Percentiles rank a stretch among this genome's conserved stretches.
phyloP scores from a whole-genome alignment of 2,797 vertebrate genomes.

The Lates japonicus region DNA sequence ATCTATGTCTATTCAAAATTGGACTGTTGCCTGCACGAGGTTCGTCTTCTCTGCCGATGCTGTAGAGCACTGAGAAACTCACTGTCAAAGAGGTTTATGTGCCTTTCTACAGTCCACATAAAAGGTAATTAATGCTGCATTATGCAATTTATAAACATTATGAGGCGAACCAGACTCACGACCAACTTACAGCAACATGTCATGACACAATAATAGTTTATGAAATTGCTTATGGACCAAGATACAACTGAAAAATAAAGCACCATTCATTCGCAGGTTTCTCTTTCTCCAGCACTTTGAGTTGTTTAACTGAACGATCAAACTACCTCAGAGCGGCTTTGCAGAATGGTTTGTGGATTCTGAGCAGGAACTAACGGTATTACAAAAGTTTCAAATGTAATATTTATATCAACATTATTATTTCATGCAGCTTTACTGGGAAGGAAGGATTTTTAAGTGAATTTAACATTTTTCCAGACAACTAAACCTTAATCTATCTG shows the following conservation, averaged over 20 bases:
- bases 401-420: neutral
- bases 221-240: neutral
- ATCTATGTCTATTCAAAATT: too few relatives aligned
- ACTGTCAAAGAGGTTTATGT: slow-evolving; percentile 18
- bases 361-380: too few relatives aligned
- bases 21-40: too few relatives aligned
- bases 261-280: too few relatives aligned
- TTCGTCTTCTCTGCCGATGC: too few relatives aligned
- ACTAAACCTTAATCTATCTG: too few relatives aligned
- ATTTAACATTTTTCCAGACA: too few relatives aligned
- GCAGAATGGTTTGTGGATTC: too few relatives aligned
- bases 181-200: neutral
- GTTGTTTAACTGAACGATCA: too few relatives aligned
- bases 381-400: neutral
- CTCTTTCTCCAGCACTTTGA: too few relatives aligned
- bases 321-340: too few relatives aligned
- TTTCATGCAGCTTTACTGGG: neutral
- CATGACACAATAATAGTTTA: neutral
- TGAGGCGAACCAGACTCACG: neutral
- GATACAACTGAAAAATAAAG: neutral
- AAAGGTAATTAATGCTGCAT: slow-evolving; percentile 20
- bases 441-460: neutral
- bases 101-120: neutral
- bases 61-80: neutral
- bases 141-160: neutral